These are phyloP conservation scores for Oenanthe oenanthe DNA, from an alignment of 2,113 vertebrate species.

Conservation along the genomic window DNA sequence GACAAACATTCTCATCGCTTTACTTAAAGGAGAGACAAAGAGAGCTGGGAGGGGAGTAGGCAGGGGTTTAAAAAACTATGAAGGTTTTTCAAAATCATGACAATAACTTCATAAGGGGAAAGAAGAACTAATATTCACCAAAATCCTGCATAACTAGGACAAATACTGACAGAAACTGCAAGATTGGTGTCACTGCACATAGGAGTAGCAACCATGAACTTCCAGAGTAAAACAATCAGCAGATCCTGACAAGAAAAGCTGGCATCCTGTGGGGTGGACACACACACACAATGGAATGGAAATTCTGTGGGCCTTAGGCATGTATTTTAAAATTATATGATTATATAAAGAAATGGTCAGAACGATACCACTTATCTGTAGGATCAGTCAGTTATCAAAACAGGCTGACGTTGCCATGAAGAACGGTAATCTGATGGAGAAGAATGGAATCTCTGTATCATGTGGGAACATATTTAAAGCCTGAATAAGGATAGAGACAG, in stretches of 20 bases:
- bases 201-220: neutral
- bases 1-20: neutral
- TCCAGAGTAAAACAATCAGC: neutral
- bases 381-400: neutral
- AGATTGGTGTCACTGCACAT: neutral
- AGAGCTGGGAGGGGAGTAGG: neutral
- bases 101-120: neutral
- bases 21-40: neutral
- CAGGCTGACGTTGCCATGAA: neutral
- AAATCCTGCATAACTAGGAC: neutral
- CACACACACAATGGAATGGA: neutral
- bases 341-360: neutral
- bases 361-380: neutral
- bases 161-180: neutral
- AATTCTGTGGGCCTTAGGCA: neutral
- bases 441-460: neutral
- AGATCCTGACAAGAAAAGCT: neutral
- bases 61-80: fast-evolving
- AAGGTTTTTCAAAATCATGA: neutral
- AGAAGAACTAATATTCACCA: neutral
- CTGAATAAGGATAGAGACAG: neutral
- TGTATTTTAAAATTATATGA: neutral
- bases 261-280: fast-evolving
- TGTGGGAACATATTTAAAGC: neutral
- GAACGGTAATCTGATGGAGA: neutral